Base-by-base conservation (phyloP, 2,797 vertebrate species). In the Takifugu ocellatus region DNA sequence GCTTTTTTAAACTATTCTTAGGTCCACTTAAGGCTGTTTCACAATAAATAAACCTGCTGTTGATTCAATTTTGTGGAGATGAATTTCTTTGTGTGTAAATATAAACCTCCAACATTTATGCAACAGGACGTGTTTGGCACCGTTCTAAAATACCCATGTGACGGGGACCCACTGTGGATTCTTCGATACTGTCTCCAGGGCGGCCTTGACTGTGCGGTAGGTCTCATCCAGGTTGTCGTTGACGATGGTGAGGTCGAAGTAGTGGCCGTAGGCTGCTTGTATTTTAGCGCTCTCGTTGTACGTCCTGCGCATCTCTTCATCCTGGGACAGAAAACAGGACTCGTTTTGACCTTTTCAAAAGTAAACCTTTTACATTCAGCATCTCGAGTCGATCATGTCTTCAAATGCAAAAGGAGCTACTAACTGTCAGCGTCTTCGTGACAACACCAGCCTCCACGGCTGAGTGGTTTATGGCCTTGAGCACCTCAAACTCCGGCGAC, bases 161-260 rank as follows among this genome's bases (percentile, higher is more conserved):
- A 98, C 95, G 0, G 96, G 94, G 51, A 98, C 96, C 96, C 96
- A 98, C 89, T 98, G 96, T 2, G 92, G 92, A 74, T 94, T 92
- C 5, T 85, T 82, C 0, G 92, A 92, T 50, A 98, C 92, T 12
- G 82, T 92, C 58, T 94, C 94, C 88, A 97, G 81, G 9, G 94
- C 93, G 0, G 90, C 87, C 70, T 92, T 92, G 55, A 97, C 92
- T 1, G 86, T 90, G 14, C 87, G 86, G 75, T 95, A 98, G n/a
- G 92, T 92, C 62, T 91, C 89, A 25, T 98, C 95, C 80, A 97
- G 90, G 90, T 94, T 93, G 9, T 93, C 91, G 24, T 97, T 98
- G 77, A 94, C 65, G 65, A 98, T 84, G 81, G 87, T 91, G 68
- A 98, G 93, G 85, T 98, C 96, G 0, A 98, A 98, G 90, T 93